Evolutionary conservation across 2,113 vertebrate genomes (phyloP), one percentile per base, ranked within the genome.

Genomic region (Cromileptes altivelis): DNA sequence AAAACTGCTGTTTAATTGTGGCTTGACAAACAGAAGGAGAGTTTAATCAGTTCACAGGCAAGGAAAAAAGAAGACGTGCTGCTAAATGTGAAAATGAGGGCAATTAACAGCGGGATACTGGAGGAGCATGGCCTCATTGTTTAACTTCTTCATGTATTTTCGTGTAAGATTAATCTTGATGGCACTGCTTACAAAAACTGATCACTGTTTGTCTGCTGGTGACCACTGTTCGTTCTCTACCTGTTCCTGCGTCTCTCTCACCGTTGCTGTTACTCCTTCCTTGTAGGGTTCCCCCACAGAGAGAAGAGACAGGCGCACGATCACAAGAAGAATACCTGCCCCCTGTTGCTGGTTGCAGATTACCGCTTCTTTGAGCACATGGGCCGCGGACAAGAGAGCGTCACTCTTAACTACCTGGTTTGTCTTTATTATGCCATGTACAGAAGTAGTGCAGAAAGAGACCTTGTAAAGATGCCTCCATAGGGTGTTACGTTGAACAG

Each of bases 391-490:
- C 97, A 99, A 70, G 98, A 99, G 93, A 99, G 98, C 56, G 97
- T 97, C 40, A 99, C 99, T 0, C 97, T 99, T 64, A 99, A 99
- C 86, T 99, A 99, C 89, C 92, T 99, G 93, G 99, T 99, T 94
- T 93, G 89, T 70, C 3, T 37, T 76, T 10, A 45, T n/a, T 4
- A 50, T 37, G 14, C 40, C 18, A 0, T 53, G 0, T 71, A 40
- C 27, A 71, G 50, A 88, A 3, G 12, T 33, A 13, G 14, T 47
- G 12, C 25, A 65, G 49, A 60, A 23, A 30, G 40, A 7, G 10
- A 9, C 40, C 40, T 0, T 42, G 40, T 42, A 10, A 10, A 42
- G 40, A 42, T 61, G n/a, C 50, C 47, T 27, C n/a, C 61, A 10
- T 37, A 10, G 37, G 13, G 23, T 45, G 6, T 61, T 17, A 12